Evolutionary conservation across 2,797 vertebrate species (phyloP).

Genomic region (Mallotus villosus): DNA sequence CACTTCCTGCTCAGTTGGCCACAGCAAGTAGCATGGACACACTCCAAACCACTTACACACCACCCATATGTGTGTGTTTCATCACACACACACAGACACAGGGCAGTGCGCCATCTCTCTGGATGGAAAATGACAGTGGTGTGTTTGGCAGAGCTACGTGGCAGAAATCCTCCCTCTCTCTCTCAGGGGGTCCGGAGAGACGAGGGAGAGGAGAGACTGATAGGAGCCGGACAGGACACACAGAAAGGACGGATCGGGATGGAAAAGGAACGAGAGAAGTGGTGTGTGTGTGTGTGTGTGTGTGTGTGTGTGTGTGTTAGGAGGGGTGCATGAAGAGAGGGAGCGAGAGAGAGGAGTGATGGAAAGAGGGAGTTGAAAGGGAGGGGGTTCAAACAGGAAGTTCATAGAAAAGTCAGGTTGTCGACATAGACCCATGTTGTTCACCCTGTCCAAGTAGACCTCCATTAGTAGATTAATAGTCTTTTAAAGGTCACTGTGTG

Average conservation of each 20-base stretch:
- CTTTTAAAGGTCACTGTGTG: conserved; percentile 4
- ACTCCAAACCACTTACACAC: conserved; percentile 51
- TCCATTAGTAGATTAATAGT: conserved; percentile 41
- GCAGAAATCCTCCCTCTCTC: conserved; percentile 36
- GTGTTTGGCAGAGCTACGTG: conserved; percentile 52
- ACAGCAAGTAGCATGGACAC: conserved; percentile 51
- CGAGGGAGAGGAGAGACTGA: conserved; percentile 21
- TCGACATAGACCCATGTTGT: conserved; percentile 1
- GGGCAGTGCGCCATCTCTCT: conserved; percentile 29
- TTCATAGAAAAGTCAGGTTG: not conserved
- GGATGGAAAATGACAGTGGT: conserved; percentile 50
- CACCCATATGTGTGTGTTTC: conserved; percentile 2
- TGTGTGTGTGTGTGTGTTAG: not conserved
- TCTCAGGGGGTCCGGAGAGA: not conserved
- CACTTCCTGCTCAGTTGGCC: conserved; percentile 62
- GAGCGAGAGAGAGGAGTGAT: conserved; percentile 4
- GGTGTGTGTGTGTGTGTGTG: too few species aligned
- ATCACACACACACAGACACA: conserved; percentile 13
- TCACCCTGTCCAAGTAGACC: conserved; percentile 52
- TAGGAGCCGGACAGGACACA: not conserved
- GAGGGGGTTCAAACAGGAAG: conserved; percentile 15
- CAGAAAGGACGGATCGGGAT: not conserved
- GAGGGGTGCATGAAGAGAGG: not conserved
- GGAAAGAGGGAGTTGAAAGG: conserved; percentile 13
- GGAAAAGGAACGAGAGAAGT: not conserved